Base-by-base conservation (phyloP, 2,888 invertebrate species). In the Lasioglossum figueresi region DNA sequence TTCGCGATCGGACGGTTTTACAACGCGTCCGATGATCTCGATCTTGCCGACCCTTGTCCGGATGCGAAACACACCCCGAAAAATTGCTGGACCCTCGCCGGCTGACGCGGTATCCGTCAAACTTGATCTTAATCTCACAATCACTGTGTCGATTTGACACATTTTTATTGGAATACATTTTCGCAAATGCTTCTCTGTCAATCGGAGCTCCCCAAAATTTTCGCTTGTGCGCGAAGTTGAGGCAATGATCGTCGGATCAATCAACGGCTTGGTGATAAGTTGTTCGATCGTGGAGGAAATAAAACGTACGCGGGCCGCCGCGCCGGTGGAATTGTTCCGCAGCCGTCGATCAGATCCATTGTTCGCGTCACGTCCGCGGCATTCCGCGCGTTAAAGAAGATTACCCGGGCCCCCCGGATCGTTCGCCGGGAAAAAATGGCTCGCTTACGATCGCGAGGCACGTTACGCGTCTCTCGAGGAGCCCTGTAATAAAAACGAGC, bases 401-500 rank as follows among this genome's bases (percentile, higher is more conserved):
- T 89, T 89, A 83, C 89, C 48, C 52, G 70, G 70, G 16, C 27
- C 19, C 43, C 43, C 73, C 63, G 71, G 79, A 81, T 79, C 84
- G 80, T 79, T 84, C 45, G 48, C 71, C 16, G 37, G 27, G 40
- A 79, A 77, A 74, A 74, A 80, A 82, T 83, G 59, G 79, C 81
- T 16, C 81, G 79, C 87, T 89, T 83, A 89, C 85, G 84, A 79
- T 88, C 84, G 87, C 84, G 80, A 45, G 78, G 83, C 85, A 89
- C 85, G 88, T 89, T 84, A 87, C 83, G 85, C 75, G 83, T 80
- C 68, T 72, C 78, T 23, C 37, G 79, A 66, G 71, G 80, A 76
- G 68, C 19, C 45, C 63, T 5, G 74, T 75, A 87, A 85, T 87
- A 89, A 89, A 89, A 83, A 66, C 80, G 34, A 14, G 68, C 40